A percentile compares a stretch with the other conserved stretches of the same genome.
phyloP scores from a whole-genome alignment of 1,140 invertebrate species.

The Lanistes nyassanus region DNA sequence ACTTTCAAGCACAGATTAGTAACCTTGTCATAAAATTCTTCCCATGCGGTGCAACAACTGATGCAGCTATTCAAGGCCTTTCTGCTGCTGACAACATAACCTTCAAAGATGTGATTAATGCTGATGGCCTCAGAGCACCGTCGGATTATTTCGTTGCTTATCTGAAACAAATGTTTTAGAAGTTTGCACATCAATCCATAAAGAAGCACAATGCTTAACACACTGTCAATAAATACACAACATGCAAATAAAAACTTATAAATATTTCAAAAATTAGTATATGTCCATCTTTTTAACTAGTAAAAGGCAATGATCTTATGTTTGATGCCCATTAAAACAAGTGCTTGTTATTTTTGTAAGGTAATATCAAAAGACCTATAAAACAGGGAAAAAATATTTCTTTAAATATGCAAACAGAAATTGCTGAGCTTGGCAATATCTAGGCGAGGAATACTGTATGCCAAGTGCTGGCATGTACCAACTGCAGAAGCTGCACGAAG shows the following conservation, averaged over 20 bases:
- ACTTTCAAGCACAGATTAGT: background rate
- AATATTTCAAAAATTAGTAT: background rate
- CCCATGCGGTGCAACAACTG: slow-evolving; percentile 79
- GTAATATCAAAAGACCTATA: background rate
- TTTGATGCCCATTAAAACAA: too few species aligned
- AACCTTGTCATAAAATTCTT: slow-evolving; percentile 80
- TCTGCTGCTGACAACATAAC: slow-evolving; percentile 75
- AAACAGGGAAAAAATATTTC: background rate
- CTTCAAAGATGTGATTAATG: slow-evolving; percentile 76
- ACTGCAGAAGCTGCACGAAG: too few species aligned
- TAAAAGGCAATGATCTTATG: too few species aligned
- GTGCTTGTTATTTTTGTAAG: too few species aligned
- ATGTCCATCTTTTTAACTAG: background rate
- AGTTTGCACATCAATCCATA: too few species aligned
- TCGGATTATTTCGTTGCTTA: slow-evolving; percentile 87
- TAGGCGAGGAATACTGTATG: background rate
- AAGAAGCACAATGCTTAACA: too few species aligned
- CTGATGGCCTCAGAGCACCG: slow-evolving; percentile 78
- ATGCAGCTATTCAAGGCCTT: slow-evolving; percentile 79
- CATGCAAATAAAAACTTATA: too few species aligned
- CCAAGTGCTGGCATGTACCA: too few species aligned
- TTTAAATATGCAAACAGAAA: background rate
- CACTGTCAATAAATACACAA: too few species aligned
- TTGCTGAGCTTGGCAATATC: background rate
- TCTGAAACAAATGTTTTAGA: slow-evolving; percentile 42